phyloP scores from a whole-genome alignment of 2,888 invertebrate species.

The Diaphora mendica region DNA sequence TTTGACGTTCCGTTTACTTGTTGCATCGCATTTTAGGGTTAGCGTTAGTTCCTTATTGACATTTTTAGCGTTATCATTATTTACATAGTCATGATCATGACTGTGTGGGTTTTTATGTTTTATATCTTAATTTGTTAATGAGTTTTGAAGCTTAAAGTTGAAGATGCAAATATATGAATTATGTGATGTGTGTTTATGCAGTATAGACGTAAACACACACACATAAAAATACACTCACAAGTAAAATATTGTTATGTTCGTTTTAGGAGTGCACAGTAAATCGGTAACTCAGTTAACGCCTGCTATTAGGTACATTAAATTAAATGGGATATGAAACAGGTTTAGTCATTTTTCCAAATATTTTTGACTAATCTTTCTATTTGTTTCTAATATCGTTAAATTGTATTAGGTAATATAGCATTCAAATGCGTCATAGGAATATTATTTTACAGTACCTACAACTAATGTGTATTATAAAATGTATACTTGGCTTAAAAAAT shows the following conservation, averaged over 20 bases:
- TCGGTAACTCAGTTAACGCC: neutral
- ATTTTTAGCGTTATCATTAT: constrained; percentile 52
- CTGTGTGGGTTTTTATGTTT: constrained; percentile 2
- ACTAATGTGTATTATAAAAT: too few species aligned
- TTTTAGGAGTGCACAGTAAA: neutral
- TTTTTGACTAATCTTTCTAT: neutral
- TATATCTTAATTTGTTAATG: neutral
- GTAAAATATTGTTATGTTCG: neutral
- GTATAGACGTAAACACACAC: neutral
- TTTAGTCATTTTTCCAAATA: neutral
- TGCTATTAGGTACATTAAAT: neutral
- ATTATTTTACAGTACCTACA: neutral
- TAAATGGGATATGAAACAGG: neutral
- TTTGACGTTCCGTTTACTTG: constrained; percentile 62
- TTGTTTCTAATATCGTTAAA: neutral
- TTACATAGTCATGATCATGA: constrained; percentile 20
- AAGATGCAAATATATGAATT: neutral
- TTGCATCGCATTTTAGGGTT: constrained; percentile 64
- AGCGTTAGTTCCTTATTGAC: constrained; percentile 64
- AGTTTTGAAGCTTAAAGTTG: neutral
- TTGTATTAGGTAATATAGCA: neutral
- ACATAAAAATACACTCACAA: neutral
- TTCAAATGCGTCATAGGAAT: neutral
- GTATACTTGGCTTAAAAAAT: too few species aligned
- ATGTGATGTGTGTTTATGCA: neutral